phyloP scores from a whole-genome alignment of 1,140 invertebrate genomes.

The Drosophila athabasca region DNA sequence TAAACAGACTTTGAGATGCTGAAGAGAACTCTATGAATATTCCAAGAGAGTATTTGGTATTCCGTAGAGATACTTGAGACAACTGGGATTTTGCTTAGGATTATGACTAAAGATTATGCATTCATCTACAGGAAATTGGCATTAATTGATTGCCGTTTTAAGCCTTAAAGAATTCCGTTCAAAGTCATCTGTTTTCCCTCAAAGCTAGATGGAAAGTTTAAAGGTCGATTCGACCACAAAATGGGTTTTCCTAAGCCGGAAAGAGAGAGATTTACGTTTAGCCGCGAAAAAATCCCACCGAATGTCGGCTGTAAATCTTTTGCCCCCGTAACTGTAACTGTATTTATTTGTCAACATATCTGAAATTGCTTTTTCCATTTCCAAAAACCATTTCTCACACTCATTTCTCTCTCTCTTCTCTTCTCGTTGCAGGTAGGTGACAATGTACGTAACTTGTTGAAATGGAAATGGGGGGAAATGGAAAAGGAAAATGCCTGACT shows the following conservation, averaged over 20 bases:
- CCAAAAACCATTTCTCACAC: conserved; percentile 37
- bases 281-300: conserved; percentile 6
- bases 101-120: no score
- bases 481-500: conserved; percentile 14
- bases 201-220: no score
- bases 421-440: conserved; percentile 76
- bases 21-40: no score
- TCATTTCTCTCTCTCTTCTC: conserved; percentile 10
- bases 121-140: no score
- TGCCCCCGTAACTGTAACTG: conserved; percentile 3
- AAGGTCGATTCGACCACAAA: no score
- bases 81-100: no score
- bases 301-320: conserved; percentile 40
- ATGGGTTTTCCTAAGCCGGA: conserved; percentile 8
- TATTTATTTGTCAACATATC: conserved; percentile 59
- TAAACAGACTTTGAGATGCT: conserved; percentile 1
- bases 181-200: no score
- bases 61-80: no score
- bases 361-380: conserved; percentile 54
- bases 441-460: conserved; percentile 71
- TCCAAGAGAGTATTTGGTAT: no score
- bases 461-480: neutral
- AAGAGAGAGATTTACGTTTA: conserved; percentile 25
- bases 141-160: no score
- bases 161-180: no score